Conservation (phyloP, 2,113 vertebrate genomes). For the Sclerurus mexicanus region DNA sequence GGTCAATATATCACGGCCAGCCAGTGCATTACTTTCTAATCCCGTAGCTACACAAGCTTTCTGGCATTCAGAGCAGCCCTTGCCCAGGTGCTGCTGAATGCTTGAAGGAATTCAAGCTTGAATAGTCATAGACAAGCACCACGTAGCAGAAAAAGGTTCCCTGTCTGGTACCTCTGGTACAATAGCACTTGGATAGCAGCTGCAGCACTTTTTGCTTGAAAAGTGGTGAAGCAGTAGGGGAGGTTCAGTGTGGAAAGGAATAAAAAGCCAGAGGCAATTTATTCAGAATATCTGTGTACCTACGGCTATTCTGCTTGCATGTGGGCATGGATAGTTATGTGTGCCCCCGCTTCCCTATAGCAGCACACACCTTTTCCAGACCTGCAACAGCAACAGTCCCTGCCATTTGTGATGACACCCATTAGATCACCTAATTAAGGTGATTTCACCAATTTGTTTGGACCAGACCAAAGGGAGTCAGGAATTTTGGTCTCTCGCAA, state of each 20-base stretch:
- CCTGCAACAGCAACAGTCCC: rapidly evolving
- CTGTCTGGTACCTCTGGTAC: neutral
- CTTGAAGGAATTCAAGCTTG: neutral
- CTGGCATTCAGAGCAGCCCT: neutral
- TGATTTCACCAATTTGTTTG: neutral
- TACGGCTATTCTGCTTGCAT: rapidly evolving
- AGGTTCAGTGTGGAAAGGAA: neutral
- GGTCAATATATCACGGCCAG: neutral
- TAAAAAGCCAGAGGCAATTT: neutral
- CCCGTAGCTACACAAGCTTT: neutral
- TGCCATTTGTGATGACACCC: rapidly evolving
- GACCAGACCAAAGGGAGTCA: neutral
- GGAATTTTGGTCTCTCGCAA: neutral
- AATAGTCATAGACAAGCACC: neutral
- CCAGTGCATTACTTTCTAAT: neutral
- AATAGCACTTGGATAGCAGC: neutral
- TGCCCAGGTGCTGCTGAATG: neutral
- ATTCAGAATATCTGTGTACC: too few species aligned
- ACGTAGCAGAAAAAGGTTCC: neutral
- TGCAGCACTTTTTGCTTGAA: neutral
- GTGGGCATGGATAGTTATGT: rapidly evolving
- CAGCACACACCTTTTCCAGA: neutral
- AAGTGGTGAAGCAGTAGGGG: neutral
- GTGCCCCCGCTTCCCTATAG: neutral
- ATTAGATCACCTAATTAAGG: neutral